Conservation (phyloP, 1,140 invertebrate genomes). For the Bombus haemorrhoidalis region DNA sequence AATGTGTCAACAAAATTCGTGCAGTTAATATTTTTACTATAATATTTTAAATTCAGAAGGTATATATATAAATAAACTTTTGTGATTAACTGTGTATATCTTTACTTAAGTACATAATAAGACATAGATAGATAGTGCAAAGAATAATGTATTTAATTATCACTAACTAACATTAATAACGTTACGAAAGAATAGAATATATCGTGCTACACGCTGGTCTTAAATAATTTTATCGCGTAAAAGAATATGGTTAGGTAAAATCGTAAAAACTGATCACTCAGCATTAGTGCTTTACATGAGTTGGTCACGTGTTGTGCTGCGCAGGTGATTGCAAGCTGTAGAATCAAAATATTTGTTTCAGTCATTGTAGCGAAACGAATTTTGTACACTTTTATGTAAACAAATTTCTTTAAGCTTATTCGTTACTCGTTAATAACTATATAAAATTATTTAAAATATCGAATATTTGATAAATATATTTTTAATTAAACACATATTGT, state of each 20-base stretch:
- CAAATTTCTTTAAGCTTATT: background rate
- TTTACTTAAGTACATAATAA: background rate
- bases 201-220: background rate
- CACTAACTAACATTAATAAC: background rate
- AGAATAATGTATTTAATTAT: background rate
- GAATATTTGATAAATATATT: background rate
- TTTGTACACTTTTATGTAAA: background rate
- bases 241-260: background rate
- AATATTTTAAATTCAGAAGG: too few species aligned
- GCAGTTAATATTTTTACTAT: too few species aligned
- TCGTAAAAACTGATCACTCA: background rate
- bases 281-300: constrained; percentile 2
- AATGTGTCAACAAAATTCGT: too few species aligned
- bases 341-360: background rate
- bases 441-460: too few species aligned
- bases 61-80: too few species aligned
- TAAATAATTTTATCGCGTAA: background rate
- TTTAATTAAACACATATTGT: background rate
- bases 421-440: too few species aligned
- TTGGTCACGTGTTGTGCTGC: constrained; percentile 29
- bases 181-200: background rate
- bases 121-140: background rate
- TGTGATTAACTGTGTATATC: too few species aligned
- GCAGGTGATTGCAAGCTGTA: background rate
- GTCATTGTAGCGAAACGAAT: background rate